A percentile compares a stretch with the other conserved stretches of the same genome.
phyloP scores from a whole-genome alignment of 2,888 invertebrate species.

The Lysandra coridon region DNA sequence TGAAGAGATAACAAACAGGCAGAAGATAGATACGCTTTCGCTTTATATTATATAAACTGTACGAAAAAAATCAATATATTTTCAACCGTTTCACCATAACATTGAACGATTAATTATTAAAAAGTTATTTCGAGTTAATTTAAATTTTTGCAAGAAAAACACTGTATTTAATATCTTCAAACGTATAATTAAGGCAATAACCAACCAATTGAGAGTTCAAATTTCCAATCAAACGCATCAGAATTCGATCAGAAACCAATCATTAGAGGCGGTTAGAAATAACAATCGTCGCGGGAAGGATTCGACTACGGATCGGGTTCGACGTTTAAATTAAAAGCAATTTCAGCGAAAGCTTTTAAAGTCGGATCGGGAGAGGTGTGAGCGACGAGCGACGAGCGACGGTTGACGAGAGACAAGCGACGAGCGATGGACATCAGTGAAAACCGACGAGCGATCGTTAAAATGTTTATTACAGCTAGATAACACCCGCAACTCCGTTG shows the following conservation, averaged over 20 bases:
- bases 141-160: neutral
- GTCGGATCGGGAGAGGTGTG: neutral
- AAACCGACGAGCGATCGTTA: neutral
- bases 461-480: too few relatives aligned
- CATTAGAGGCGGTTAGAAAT: slow-evolving; percentile 16
- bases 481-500: too few relatives aligned
- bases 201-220: neutral
- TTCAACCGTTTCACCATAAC: neutral
- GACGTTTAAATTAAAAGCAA: slow-evolving; percentile 11
- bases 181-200: neutral
- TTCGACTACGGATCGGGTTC: slow-evolving; percentile 14
- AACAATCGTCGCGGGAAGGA: neutral
- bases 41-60: neutral
- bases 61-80: neutral
- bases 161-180: neutral
- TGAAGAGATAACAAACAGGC: too few relatives aligned
- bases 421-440: neutral
- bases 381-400: neutral
- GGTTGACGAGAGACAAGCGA: neutral
- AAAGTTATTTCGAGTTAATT: neutral
- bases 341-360: slow-evolving; percentile 29
- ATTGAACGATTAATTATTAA: neutral
- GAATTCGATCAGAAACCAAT: slow-evolving; percentile 23
- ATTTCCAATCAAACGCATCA: slow-evolving; percentile 11
- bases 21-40: neutral